Percentiles rank a stretch among this genome's conserved stretches.
These are phyloP conservation scores for Azemiops feae DNA, from an alignment of 2,113 vertebrate genomes.

Conservation along the genomic window DNA sequence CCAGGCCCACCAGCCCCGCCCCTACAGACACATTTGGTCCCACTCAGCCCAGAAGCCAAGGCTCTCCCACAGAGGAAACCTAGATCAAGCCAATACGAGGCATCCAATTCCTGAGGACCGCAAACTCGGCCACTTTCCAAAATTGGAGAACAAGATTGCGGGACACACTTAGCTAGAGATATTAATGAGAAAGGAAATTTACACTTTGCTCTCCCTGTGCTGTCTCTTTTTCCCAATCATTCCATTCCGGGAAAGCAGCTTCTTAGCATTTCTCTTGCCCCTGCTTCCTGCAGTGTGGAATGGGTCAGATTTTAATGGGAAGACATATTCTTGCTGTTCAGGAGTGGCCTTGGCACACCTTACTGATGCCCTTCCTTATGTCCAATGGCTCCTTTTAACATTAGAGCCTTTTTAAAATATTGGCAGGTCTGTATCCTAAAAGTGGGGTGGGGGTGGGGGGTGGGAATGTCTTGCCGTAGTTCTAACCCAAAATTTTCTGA, in stretches of 20 bases:
- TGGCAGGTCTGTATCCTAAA: not conserved
- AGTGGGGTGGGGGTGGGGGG: not conserved
- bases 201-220: slow-evolving; percentile 55
- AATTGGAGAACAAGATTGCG: slow-evolving; percentile 54
- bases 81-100: slow-evolving; percentile 68
- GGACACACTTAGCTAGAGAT: slow-evolving; percentile 58
- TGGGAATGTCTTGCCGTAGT: not conserved
- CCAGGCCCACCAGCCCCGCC: slow-evolving; percentile 54
- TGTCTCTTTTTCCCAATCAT: slow-evolving; percentile 41
- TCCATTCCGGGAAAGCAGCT: slow-evolving; percentile 16
- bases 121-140: slow-evolving; percentile 34
- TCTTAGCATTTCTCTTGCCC: slow-evolving; percentile 14
- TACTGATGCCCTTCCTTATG: not conserved
- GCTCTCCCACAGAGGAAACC: slow-evolving; percentile 85
- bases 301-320: not conserved
- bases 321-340: not conserved
- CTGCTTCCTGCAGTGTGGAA: not conserved
- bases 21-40: not conserved
- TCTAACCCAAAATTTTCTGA: not conserved
- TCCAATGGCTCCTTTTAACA: not conserved
- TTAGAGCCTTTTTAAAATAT: not conserved
- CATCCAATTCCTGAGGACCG: slow-evolving; percentile 56
- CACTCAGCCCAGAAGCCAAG: slow-evolving; percentile 59
- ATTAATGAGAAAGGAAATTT: slow-evolving; percentile 66
- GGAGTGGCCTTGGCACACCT: not conserved